A percentile compares a stretch with the other conserved stretches of the same genome.
Conservation (phyloP, 35 echinoderm and acorn worm genomes). For the Ophiothrix spiculata region DNA sequence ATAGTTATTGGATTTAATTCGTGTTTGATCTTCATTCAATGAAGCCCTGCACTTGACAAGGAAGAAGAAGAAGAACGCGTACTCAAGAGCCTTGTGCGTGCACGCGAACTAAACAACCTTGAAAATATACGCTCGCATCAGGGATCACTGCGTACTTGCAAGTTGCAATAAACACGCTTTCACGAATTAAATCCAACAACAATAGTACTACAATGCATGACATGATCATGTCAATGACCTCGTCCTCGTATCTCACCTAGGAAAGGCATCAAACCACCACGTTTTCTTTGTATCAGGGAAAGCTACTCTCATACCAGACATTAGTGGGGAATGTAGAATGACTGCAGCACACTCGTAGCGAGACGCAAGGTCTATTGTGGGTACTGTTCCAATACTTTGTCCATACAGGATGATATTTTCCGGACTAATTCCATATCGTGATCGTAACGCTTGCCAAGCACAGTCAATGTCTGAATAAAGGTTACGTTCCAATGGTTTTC, state of each 20-base stretch:
- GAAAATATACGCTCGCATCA: too few species aligned
- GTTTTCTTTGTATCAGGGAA: constrained; percentile 97
- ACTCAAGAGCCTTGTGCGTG: too few species aligned
- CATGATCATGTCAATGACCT: too few species aligned
- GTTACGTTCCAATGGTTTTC: constrained; percentile 90
- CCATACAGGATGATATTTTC: constrained; percentile 97
- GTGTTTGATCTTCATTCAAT: too few species aligned
- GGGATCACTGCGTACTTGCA: too few species aligned
- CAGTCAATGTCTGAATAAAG: constrained; percentile 98
- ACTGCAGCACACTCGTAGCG: constrained; percentile 98
- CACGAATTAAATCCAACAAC: too few species aligned
- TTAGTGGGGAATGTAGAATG: constrained; percentile 98
- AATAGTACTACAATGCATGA: too few species aligned
- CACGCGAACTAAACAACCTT: too few species aligned
- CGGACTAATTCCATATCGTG: constrained; percentile 92
- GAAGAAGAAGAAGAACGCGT: too few species aligned
- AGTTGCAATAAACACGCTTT: too few species aligned
- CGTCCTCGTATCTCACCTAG: constrained; percentile 64
- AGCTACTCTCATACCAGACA: constrained; percentile 99
- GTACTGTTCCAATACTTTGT: constrained; percentile 98
- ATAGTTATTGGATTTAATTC: too few species aligned
- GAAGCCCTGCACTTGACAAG: too few species aligned
- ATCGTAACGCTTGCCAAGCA: constrained; percentile 86
- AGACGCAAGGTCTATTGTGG: constrained; percentile 95
- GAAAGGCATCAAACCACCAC: constrained; percentile 99